These are phyloP conservation scores for Drosophila suboccidentalis DNA, from an alignment of 2,888 invertebrate genomes.

Conservation along the genomic window DNA sequence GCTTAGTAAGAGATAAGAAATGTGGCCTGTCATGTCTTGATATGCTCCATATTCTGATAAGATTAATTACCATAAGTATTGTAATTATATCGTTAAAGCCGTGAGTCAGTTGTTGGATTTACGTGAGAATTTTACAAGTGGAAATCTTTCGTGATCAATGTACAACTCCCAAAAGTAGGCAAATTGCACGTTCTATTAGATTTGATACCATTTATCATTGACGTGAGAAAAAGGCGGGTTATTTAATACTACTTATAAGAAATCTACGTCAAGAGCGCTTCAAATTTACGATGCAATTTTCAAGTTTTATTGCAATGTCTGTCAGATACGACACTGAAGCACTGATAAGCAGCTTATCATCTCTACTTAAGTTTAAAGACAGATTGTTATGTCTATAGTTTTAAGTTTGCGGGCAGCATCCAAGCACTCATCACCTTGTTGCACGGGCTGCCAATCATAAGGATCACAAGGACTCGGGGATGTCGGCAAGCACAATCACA, in stretches of 20 bases:
- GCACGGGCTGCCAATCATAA: not conserved
- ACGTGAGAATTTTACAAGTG: not conserved
- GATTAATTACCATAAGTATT: not conserved
- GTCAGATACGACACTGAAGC: slow-evolving; percentile 36
- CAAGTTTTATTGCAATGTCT: slow-evolving; percentile 46
- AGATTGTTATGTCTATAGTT: slow-evolving; percentile 23
- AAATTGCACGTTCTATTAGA: not conserved
- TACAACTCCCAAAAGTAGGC: slow-evolving; percentile 14
- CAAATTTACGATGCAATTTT: slow-evolving; percentile 39
- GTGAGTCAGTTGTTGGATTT: slow-evolving; percentile 1
- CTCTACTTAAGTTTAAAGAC: slow-evolving; percentile 50
- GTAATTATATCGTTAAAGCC: not conserved
- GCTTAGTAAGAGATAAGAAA: not conserved
- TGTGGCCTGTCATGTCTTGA: not conserved
- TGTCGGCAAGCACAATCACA: slow-evolving; percentile 32
- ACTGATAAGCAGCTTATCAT: slow-evolving; percentile 50
- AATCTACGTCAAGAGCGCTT: slow-evolving; percentile 15
- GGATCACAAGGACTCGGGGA: slow-evolving; percentile 17
- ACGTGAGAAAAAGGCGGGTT: slow-evolving; percentile 7
- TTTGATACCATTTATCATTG: slow-evolving; percentile 1
- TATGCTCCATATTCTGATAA: slow-evolving; percentile 5
- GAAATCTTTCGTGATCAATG: slow-evolving; percentile 1
- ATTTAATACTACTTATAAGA: not conserved
- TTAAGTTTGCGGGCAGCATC: slow-evolving; percentile 50
- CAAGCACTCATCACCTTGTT: slow-evolving; percentile 7